Conservation (phyloP, 2,797 vertebrate species). For the Clamator glandarius region DNA sequence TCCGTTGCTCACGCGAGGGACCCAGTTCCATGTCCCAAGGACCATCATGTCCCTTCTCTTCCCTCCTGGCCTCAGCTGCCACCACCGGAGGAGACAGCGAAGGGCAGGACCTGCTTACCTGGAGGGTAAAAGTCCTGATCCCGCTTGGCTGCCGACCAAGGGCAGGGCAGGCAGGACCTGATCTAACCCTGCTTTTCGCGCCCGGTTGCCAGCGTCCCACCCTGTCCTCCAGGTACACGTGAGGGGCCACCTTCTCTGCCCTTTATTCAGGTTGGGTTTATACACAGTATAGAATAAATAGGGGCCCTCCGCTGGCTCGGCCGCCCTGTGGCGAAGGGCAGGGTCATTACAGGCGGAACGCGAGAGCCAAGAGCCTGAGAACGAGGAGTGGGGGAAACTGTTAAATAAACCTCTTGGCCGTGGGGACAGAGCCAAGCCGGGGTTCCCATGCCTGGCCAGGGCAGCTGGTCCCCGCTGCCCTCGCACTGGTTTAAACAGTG, state of each 20-base stretch:
- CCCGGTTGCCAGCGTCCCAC: fast-evolving
- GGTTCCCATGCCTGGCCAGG: neutral
- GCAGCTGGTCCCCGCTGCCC: neutral
- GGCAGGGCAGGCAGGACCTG: neutral
- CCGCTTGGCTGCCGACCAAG: fast-evolving
- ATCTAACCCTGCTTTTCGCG: fast-evolving
- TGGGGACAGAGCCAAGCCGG: neutral
- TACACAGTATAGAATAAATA: constrained; percentile 47
- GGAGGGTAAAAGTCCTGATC: neutral
- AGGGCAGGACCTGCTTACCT: neutral
- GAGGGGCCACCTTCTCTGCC: neutral
- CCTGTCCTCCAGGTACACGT: fast-evolving
- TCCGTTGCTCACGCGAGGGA: fast-evolving
- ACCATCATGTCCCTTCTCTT: neutral
- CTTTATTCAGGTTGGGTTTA: constrained; percentile 23
- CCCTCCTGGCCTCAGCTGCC: neutral
- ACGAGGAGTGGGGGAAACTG: neutral
- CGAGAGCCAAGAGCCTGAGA: neutral
- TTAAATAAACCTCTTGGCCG: neutral
- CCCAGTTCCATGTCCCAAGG: fast-evolving
- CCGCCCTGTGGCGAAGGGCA: neutral
- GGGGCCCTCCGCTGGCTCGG: neutral
- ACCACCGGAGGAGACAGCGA: fast-evolving
- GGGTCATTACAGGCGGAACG: neutral
- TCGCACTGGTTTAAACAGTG: constrained; percentile 4